Evolutionary conservation across 2,113 vertebrate genomes (phyloP), one percentile per base, ranked within the genome.

Genomic region (Rhinolophus sinicus): DNA sequence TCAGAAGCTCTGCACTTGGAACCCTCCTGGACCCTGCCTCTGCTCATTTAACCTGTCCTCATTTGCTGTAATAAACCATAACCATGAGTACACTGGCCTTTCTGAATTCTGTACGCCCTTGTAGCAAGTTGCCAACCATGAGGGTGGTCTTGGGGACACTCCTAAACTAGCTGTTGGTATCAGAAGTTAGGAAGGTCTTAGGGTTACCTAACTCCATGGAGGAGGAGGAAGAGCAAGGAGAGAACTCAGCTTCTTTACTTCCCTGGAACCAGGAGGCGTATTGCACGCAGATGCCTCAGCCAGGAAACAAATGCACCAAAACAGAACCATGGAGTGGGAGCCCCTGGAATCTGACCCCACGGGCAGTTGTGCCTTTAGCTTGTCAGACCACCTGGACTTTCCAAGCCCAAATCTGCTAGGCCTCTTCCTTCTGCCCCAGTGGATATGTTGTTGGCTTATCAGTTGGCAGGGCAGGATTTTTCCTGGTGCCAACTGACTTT

Each of bases 1-100:
- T 0, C 0, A 0, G 69, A 8, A 56, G 35, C 50, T 69, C 44
- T 28, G n/a, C 1, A 0, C 52, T 10, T 6, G 9, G 15, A 47
- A 15, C 4, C 26, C 70, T 88, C 64, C 65, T 1, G 21, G n/a
- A 4, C 30, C 26, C 19, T 52, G 21, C 18, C 12, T 60, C 44
- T 35, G 21, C 28, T 24, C 5, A 40, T 8, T 64, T 40, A 1
- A 16, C 33, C 28, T 18, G 47, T 8, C 15, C 24, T n/a, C 16
- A 3, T 93, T 35, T 8, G 22, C 70, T n/a, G 7, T 7, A 44
- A 52, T 72, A 62, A 88, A 30, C 50, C 19, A 28, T 2, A 35
- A 19, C 54, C 1, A 1, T 1, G 47, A 24, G 12, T 9, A 16
- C 0, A 16, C 33, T 24, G n/a, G 33, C 64, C 44, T 70, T 47